Evolutionary conservation across 2,113 vertebrate species (phyloP).

Genomic region (Anarhynchus alexandrinus): DNA sequence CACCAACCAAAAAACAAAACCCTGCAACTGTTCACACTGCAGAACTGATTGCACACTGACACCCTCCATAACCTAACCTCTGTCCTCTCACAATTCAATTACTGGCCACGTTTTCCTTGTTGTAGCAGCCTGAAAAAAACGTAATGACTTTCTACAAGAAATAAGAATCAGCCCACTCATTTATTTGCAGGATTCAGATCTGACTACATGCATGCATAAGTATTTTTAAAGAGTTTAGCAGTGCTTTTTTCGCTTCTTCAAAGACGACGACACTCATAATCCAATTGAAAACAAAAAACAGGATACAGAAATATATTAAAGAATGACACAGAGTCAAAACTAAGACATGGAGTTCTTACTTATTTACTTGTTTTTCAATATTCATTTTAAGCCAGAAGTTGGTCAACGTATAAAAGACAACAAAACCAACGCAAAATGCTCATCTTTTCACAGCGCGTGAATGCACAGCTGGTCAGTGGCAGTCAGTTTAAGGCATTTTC

Average conservation of each 20-base stretch:
- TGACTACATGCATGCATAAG: neutral
- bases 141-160: neutral
- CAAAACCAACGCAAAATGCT: neutral
- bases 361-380: neutral
- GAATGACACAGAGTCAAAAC: neutral
- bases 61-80: neutral
- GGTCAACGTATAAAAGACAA: neutral
- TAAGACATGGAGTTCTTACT: neutral
- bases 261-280: neutral
- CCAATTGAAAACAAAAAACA: neutral
- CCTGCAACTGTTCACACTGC: neutral
- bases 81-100: neutral
- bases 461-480: neutral
- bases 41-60: neutral
- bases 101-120: neutral
- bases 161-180: neutral
- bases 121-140: neutral
- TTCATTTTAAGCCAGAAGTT: neutral
- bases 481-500: neutral
- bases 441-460: neutral
- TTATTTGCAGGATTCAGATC: neutral
- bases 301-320: neutral
- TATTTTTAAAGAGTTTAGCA: neutral
- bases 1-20: neutral
- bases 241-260: neutral